Evolutionary conservation across 2,797 vertebrate species (phyloP).

Genomic region (Acipenser transmontanus): DNA sequence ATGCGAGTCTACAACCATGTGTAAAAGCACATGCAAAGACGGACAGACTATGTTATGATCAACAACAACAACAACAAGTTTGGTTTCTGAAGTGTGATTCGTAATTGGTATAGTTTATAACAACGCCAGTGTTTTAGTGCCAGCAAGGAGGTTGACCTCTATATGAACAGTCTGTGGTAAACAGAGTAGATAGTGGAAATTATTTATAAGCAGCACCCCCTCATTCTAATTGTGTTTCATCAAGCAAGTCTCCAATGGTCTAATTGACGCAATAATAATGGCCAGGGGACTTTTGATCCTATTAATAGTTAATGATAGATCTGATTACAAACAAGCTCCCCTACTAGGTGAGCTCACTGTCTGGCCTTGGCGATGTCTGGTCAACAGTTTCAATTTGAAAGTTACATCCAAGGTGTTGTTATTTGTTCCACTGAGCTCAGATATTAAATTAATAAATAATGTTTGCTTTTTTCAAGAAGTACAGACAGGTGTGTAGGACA

Average conservation of each 20-base stretch:
- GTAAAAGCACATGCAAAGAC: too few relatives aligned
- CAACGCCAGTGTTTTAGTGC: conserved; percentile 39
- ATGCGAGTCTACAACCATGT: too few relatives aligned
- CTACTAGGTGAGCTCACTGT: conserved; percentile 78
- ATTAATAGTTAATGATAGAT: conserved; percentile 93
- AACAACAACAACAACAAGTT: too few relatives aligned
- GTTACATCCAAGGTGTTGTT: conserved; percentile 15
- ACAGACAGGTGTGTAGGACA: too few relatives aligned
- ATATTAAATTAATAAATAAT: too few relatives aligned
- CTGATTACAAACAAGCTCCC: conserved; percentile 80
- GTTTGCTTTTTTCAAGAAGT: too few relatives aligned
- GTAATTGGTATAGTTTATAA: conserved; percentile 21
- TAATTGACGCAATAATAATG: conserved; percentile 74
- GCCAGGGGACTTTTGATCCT: conserved; percentile 82
- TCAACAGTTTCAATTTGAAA: conserved; percentile 38
- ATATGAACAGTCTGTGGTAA: conserved; percentile 71
- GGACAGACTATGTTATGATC: too few relatives aligned
- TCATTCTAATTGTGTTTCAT: conserved; percentile 79
- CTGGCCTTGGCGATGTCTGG: conserved; percentile 63
- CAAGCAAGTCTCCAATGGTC: conserved; percentile 51
- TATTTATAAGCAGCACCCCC: conserved; percentile 82
- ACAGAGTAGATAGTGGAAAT: conserved; percentile 80
- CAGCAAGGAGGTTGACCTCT: conserved; percentile 73
- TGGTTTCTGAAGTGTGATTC: neutral
- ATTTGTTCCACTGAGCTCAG: conserved; percentile 13